Percentiles rank a stretch among this genome's conserved stretches.
Evolutionary conservation across 2,888 invertebrate genomes (phyloP).

Genomic region (Sphaerophoria rueppellii): DNA sequence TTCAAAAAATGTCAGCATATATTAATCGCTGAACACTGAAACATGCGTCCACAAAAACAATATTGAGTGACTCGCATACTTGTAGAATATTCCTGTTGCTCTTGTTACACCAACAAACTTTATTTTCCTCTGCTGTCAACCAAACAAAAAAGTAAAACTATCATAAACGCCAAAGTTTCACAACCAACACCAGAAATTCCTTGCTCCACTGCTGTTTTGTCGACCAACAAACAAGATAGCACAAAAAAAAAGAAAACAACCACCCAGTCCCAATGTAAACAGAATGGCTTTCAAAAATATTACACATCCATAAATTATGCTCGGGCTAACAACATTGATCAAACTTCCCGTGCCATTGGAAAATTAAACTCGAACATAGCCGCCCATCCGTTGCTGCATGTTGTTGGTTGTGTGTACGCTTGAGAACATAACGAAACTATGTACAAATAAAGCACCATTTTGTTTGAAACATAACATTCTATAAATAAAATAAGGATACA

Average conservation of each 20-base stretch:
- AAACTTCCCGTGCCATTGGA: constrained; percentile 57
- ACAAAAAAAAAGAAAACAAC: not conserved
- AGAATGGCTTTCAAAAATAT: constrained; percentile 62
- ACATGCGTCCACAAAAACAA: not conserved
- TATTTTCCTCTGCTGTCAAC: too few species aligned
- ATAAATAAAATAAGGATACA: constrained; percentile 50
- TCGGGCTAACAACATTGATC: constrained; percentile 65
- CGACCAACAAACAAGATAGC: not conserved
- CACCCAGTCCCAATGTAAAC: constrained; percentile 29
- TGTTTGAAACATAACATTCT: constrained; percentile 50
- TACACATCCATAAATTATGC: constrained; percentile 67
- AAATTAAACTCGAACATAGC: constrained; percentile 34
- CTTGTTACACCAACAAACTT: not conserved
- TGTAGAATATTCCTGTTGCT: not conserved
- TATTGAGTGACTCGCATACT: not conserved
- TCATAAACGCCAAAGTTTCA: constrained; percentile 13
- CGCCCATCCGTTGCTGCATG: constrained; percentile 40
- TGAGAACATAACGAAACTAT: constrained; percentile 35
- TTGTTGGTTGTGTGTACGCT: too few species aligned
- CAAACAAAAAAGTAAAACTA: constrained; percentile 10
- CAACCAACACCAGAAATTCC: constrained; percentile 29
- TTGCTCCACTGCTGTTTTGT: not conserved
- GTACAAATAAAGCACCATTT: constrained; percentile 31
- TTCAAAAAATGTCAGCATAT: constrained; percentile 6
- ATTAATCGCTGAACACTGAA: not conserved